Base-by-base conservation (phyloP, 2,797 vertebrate genomes). In the Apogon hyalosoma region DNA sequence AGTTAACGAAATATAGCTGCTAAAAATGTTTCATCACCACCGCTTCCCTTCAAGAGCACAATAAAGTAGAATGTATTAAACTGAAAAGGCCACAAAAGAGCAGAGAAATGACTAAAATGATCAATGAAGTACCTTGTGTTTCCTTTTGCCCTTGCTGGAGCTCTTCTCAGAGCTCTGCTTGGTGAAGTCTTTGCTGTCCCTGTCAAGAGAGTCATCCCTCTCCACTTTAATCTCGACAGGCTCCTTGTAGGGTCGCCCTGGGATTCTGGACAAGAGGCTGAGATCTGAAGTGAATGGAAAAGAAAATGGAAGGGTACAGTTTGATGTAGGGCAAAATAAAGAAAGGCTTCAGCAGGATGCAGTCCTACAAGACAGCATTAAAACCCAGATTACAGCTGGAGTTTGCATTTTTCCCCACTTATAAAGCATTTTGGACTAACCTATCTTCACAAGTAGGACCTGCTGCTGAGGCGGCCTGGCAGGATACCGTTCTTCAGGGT, bases 241-340 rank as follows among this genome's bases (percentile, higher is more conserved):
- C 41, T 98, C 97, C 90, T 97, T 98, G 90, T 95, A 97, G 82
- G 95, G 94, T 85, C 96, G 95, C 80, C 97, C 97, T 5, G 98
- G 97, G 83, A 98, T 95, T 83, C 97, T 91, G 3, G 95, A 94
- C 73, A 99, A 92, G 90, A 99, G 94, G 92, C 77, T 98, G 88
- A 99, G 95, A 92, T 99, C 97, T 92, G 51, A 13, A 63, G 70
- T 11, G 72, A 75, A 73, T 4, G 13, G 63, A 55, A 67, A 47
- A 60, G 52, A 57, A 80, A 74, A n/a, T n/a, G 11, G 65, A 6
- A 21, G 16, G 52, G 11, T 31, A 42, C 0, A 4, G 2, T 50
- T 85, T 59, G 16, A 56, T 63, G 63, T 45, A 18, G 41, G 69
- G 41, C 41, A 59, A 69, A 69, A 18, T 42, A 48, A 78, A 78